Percentiles rank a stretch among this genome's conserved stretches.
Conservation (phyloP, 2,888 invertebrate genomes). For the Volucella zonaria region DNA sequence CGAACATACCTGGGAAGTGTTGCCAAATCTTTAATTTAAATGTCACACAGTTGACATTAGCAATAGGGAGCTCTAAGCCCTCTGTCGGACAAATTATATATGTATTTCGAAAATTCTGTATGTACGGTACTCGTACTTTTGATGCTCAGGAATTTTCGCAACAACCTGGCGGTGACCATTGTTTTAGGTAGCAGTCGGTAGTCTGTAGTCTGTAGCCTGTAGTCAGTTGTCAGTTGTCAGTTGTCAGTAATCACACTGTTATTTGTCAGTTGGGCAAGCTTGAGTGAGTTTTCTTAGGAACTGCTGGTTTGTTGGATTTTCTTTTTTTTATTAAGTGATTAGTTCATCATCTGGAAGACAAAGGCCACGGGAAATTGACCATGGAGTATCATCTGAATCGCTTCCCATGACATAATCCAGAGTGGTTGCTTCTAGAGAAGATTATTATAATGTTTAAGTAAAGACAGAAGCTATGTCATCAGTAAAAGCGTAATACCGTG, state of each 20-base stretch:
- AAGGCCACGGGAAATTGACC: conserved; percentile 63
- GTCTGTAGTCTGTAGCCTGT: background rate
- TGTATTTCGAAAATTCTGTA: background rate
- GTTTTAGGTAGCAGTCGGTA: conserved; percentile 28
- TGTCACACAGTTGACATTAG: conserved; percentile 30
- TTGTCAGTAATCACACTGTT: conserved; percentile 5
- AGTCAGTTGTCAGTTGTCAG: conserved; percentile 20
- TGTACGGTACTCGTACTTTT: background rate
- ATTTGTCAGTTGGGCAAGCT: conserved; percentile 47
- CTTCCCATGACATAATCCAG: conserved; percentile 69
- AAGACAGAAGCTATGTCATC: conserved; percentile 25
- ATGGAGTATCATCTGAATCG: conserved; percentile 54
- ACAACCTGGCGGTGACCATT: conserved; percentile 33
- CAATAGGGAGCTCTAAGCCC: background rate
- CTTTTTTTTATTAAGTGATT: conserved; percentile 11
- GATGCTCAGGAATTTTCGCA: conserved; percentile 37
- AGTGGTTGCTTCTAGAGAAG: conserved; percentile 16
- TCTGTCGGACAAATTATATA: conserved; percentile 30
- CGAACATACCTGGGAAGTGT: conserved; percentile 36
- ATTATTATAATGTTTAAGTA: conserved; percentile 37
- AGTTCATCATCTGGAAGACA: conserved; percentile 26
- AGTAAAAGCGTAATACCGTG: conserved; percentile 62
- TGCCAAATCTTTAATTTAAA: conserved; percentile 46
- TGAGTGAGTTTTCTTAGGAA: conserved; percentile 31
- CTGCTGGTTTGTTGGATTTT: background rate